phyloP scores from a whole-genome alignment of 64 coral and sea anemone species.

The Montipora sp. region DNA sequence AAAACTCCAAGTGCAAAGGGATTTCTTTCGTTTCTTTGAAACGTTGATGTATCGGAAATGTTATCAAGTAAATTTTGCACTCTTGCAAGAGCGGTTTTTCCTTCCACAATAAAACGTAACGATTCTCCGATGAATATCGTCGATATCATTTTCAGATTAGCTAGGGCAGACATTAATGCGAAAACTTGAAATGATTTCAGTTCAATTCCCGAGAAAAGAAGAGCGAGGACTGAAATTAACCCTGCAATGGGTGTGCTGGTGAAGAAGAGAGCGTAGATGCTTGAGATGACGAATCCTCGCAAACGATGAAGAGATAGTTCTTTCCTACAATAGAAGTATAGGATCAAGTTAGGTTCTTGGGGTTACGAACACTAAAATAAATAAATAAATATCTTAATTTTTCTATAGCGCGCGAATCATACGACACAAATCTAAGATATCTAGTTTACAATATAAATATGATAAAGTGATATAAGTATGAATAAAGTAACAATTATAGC shows the following conservation, averaged over 20 bases:
- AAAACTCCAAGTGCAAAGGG: not conserved
- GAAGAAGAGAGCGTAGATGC: not conserved
- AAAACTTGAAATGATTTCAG: constrained; percentile 63
- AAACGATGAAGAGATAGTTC: constrained; percentile 7
- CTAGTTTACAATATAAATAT: too few relatives aligned
- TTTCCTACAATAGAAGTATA: not conserved
- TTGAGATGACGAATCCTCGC: constrained; percentile 1
- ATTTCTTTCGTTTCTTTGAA: not conserved
- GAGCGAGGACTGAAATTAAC: constrained; percentile 19
- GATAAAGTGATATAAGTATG: too few relatives aligned
- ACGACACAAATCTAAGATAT: too few relatives aligned
- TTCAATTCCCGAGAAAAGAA: constrained; percentile 43
- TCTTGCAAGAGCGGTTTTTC: not conserved
- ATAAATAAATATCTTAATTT: too few relatives aligned
- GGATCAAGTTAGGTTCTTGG: too few relatives aligned
- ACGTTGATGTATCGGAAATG: not conserved
- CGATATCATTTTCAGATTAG: not conserved
- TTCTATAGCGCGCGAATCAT: too few relatives aligned
- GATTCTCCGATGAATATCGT: not conserved
- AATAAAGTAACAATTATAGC: too few relatives aligned
- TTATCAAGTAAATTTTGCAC: not conserved
- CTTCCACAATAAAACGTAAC: not conserved
- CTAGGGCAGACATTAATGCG: constrained; percentile 29
- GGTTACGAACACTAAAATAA: not conserved
- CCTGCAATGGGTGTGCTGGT: not conserved